Percentiles rank a stretch among this genome's conserved stretches.
Conservation (phyloP, 2,888 invertebrate genomes). For the Zygogramma bicolorata region DNA sequence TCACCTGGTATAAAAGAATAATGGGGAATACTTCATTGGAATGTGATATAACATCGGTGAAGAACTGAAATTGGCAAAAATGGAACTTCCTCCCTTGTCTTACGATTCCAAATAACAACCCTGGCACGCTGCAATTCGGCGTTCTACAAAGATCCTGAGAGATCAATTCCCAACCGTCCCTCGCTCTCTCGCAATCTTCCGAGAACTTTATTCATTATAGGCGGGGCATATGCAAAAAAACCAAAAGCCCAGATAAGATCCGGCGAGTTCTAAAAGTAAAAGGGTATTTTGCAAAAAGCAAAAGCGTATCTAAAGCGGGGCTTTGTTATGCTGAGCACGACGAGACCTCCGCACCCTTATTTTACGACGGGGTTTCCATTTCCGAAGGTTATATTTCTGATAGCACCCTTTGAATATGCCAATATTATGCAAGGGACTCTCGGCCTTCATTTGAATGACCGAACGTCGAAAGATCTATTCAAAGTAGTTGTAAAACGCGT, state of each 20-base stretch:
- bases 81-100: too few relatives aligned
- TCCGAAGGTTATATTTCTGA: slow-evolving; percentile 63
- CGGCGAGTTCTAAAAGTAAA: slow-evolving; percentile 59
- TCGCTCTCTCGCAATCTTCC: slow-evolving; percentile 36
- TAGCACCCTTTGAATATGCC: slow-evolving; percentile 62
- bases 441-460: slow-evolving; percentile 35
- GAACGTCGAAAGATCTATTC: slow-evolving; percentile 28
- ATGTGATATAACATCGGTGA: too few relatives aligned
- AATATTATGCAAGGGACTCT: slow-evolving; percentile 60
- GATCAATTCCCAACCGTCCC: too few relatives aligned
- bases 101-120: too few relatives aligned
- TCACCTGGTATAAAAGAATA: too few relatives aligned
- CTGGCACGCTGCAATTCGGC: too few relatives aligned
- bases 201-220: slow-evolving; percentile 37
- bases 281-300: slow-evolving; percentile 63
- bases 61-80: too few relatives aligned
- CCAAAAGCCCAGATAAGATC: slow-evolving; percentile 52
- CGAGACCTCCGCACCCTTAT: slow-evolving; percentile 54
- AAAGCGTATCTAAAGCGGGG: slow-evolving; percentile 62
- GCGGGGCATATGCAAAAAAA: slow-evolving; percentile 54
- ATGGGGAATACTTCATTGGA: too few relatives aligned
- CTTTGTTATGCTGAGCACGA: slow-evolving; percentile 61
- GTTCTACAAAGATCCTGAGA: too few relatives aligned
- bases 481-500: slow-evolving; percentile 36
- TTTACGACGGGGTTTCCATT: slow-evolving; percentile 63